Percentiles rank a stretch among this genome's conserved stretches.
Evolutionary conservation across 2,888 invertebrate species (phyloP).

Genomic region (Operophtera brumata): DNA sequence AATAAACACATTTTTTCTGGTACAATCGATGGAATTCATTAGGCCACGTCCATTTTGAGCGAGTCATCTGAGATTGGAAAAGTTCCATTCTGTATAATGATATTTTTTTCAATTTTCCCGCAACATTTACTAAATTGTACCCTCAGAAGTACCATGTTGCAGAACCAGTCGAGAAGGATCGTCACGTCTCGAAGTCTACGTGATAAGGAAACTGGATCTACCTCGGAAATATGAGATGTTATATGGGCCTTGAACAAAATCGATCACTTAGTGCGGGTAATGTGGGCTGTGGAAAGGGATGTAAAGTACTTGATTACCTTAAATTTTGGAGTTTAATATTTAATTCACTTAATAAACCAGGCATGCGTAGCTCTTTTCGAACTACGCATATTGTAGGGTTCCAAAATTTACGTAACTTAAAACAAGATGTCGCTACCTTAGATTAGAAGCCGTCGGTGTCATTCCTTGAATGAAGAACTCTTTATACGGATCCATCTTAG

Average conservation of each 20-base stretch:
- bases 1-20: not conserved
- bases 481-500: too few relatives aligned
- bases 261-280: constrained; percentile 9
- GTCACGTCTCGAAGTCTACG: constrained; percentile 25
- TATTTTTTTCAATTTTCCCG: constrained; percentile 6
- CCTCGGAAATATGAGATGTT: constrained; percentile 21
- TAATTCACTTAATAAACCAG: too few relatives aligned
- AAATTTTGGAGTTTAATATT: too few relatives aligned
- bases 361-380: too few relatives aligned
- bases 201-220: constrained; percentile 25
- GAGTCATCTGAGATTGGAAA: not conserved
- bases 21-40: not conserved
- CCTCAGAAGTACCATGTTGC: constrained; percentile 14
- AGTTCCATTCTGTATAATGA: not conserved
- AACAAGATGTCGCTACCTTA: too few relatives aligned
- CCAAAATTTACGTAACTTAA: too few relatives aligned
- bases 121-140: constrained; percentile 18
- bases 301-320: not conserved
- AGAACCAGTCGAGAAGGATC: constrained; percentile 20
- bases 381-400: too few relatives aligned
- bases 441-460: too few relatives aligned
- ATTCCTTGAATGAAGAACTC: too few relatives aligned
- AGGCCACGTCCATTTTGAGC: too few relatives aligned
- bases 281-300: not conserved
- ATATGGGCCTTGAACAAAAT: constrained; percentile 20